Evolutionary conservation across 2,888 invertebrate species (phyloP).

Genomic region (Pantelozetes paolii): DNA sequence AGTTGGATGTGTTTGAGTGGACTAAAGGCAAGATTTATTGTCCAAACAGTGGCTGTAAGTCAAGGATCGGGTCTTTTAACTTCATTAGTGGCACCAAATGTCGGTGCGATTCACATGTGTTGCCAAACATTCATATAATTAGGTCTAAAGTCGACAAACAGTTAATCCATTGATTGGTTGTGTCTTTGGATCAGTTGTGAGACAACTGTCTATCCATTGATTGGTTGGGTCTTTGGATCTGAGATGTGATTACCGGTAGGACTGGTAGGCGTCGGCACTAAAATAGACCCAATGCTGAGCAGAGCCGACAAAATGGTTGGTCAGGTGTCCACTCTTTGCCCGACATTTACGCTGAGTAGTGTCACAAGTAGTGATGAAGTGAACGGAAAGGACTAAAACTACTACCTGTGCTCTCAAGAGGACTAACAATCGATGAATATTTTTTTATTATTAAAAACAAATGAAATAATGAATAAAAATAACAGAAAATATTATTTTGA

Average conservation of each 20-base stretch:
- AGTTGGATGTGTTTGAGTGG: conserved; percentile 46
- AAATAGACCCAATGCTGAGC: conserved; percentile 97
- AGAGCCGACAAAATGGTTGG: conserved; percentile 97
- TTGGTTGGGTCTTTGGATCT: no score
- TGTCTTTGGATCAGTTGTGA: no score
- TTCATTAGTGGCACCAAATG: conserved; percentile 46
- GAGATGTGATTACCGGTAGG: no score
- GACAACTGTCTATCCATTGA: no score
- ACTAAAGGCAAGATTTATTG: conserved; percentile 47
- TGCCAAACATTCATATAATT: conserved; percentile 47
- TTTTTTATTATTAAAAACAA: no score
- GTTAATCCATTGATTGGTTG: no score
- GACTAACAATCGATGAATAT: no score
- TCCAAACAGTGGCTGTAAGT: conserved; percentile 43
- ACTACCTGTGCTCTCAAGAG: no score
- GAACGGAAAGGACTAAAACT: no score
- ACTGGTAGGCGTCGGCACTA: conserved; percentile 98
- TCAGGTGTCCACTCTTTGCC: conserved; percentile 95
- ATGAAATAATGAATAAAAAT: no score
- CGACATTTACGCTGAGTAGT: conserved; percentile 93
- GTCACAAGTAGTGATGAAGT: conserved; percentile 92
- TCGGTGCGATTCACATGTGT: conserved; percentile 42
- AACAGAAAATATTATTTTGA: no score
- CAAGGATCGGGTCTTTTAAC: conserved; percentile 47
- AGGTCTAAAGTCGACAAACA: conserved; percentile 45